Base-by-base conservation (phyloP, 2,888 invertebrate genomes). In the Meta bourneti region DNA sequence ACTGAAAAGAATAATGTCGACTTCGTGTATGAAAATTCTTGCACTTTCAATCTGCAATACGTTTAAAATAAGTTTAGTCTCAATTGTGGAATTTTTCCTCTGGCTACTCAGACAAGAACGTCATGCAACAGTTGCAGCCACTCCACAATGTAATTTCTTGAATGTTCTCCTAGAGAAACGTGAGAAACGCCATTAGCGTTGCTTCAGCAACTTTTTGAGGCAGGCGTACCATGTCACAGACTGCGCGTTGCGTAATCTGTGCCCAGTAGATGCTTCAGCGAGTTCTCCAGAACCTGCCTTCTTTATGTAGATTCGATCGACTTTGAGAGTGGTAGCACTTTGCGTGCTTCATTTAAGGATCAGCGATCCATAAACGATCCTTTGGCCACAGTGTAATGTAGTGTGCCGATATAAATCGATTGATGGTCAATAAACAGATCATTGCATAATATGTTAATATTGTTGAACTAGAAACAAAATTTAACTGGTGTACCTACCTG, bases 131-230 rank as follows among this genome's bases (percentile, higher is more conserved):
- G 0, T 7, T 20, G 34, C 8, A 34, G 20, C 16, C 16, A 34
- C 11, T 11, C 54, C 16, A 51, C 70, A 82, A 71, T 70, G 20
- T 71, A 6, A 13, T 16, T 7, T 61, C 34, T 80, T 80, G 16
- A 34, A 34, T 34, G 19, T 51, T 13, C 52, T 16, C 8, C n/a
- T 5, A n/a, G 49, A 78, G 6, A 49, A 51, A 52, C 72, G 34
- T 16, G 75, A 54, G 61, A 48, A 78, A 19, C n/a, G 34, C 34
- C 13, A 84, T 84, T 84, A 84, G 84, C 2, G 52, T n/a, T 75
- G 84, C 84, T 75, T 61, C 61, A 61, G 16, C n/a, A 48, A n/a
- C 54, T 84, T 84, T 74, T 9, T 9, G 52, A 54, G 51, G 8
- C 48, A 75, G n/a, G 48, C 34, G 74, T 84, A 74, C 74, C 83